Conservation (phyloP, 2,113 vertebrate species). For the Ctenomys sociabilis region DNA sequence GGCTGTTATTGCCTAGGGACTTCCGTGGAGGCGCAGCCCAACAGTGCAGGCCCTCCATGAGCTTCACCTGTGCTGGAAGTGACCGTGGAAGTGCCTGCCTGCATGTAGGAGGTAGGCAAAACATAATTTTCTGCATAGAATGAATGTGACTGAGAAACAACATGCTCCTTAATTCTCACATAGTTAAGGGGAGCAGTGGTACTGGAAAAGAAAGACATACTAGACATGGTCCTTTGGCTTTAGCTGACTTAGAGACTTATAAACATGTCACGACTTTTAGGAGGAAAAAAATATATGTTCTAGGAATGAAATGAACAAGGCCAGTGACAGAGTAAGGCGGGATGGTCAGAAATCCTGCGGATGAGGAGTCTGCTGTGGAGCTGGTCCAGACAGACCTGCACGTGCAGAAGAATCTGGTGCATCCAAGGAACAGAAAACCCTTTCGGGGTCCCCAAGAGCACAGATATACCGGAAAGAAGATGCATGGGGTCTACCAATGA, state of each 20-base stretch:
- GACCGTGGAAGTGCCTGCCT: too few species aligned
- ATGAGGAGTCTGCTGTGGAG: background rate
- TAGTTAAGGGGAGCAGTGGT: background rate
- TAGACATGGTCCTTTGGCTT: background rate
- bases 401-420: background rate
- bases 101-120: background rate
- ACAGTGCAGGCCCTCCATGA: background rate
- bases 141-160: background rate
- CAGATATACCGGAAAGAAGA: background rate
- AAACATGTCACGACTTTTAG: background rate
- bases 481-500: background rate
- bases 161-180: background rate
- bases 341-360: background rate
- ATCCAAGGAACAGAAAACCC: background rate
- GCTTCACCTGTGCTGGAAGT: background rate
- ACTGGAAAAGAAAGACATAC: background rate
- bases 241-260: background rate
- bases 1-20: background rate
- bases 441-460: constrained; percentile 4
- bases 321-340: background rate
- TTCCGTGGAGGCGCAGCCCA: background rate
- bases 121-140: background rate
- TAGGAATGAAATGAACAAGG: background rate
- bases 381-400: background rate
- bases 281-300: background rate